Evolutionary conservation across 2,113 vertebrate species (phyloP), one percentile per base, ranked within the genome.

Genomic region (Aphyosemion australe): DNA sequence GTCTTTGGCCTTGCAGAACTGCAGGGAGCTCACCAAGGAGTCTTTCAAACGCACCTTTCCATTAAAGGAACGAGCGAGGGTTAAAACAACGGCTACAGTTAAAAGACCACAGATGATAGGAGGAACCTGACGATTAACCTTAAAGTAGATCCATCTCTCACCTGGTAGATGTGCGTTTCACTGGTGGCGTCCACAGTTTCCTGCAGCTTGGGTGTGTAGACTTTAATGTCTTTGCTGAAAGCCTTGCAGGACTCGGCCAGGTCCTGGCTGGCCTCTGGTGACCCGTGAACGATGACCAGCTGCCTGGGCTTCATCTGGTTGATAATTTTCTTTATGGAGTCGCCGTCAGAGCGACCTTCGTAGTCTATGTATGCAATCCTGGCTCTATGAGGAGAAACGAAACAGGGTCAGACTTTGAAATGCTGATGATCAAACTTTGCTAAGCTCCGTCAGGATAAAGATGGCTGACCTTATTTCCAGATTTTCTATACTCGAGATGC

Each of bases 261-360:
- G 77, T 99, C 97, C 56, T 94, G 94, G 59, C 96, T 98, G 84
- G 96, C 95, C 55, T 98, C 96, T 11, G 96, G 95, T 0, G 97
- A 95, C n/a, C 97, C 97, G 1, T 94, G 96, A 45, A 99, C 95
- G 37, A 99, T 98, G 49, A 98, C 82, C 65, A 99, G 82, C 85
- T 99, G 97, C 10, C 97, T 91, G 16, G 97, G 97, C 62, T 97
- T 98, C 97, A 99, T 99, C 87, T 99, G 97, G 87, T 98, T 98
- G 73, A 99, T 99, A 43, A 99, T 99, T 92, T 99, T 99, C 83
- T 99, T 99, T 87, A 99, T 98, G 72, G 97, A 99, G 84, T 99
- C 97, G 0, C 97, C 97, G 19, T 99, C 97, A 9, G 97, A 99
- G 48, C 97, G 96, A 42, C 97, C 97, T 90, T 99, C 97, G 6